These are phyloP conservation scores for Himantopus leucocephalus DNA, from an alignment of 2,113 vertebrate species.

Conservation along the genomic window DNA sequence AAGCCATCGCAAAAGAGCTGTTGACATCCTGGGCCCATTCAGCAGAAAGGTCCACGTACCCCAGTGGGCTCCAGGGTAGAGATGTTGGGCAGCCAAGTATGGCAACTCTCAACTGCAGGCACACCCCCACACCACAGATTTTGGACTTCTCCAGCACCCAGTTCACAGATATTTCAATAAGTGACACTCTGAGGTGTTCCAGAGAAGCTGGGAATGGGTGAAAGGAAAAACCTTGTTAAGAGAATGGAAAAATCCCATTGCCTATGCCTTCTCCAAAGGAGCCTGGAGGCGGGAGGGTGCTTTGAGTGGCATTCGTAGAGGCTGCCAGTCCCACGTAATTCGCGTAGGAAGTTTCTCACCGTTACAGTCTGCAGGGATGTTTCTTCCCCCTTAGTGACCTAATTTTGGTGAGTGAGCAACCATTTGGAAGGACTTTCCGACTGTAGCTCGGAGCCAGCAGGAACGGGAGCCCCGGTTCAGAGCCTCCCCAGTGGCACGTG, in stretches of 20 bases:
- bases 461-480: neutral
- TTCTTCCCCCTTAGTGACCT: constrained; percentile 51
- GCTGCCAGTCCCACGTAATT: constrained; percentile 22
- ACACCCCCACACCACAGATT: neutral
- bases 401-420: constrained; percentile 20
- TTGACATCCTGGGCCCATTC: neutral
- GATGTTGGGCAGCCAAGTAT: neutral
- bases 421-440: neutral
- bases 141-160: neutral
- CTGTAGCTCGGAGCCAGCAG: neutral
- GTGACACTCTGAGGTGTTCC: neutral
- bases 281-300: neutral
- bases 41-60: neutral
- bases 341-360: constrained; percentile 38
- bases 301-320: neutral
- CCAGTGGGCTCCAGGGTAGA: neutral
- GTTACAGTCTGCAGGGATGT: neutral
- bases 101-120: neutral
- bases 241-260: constrained; percentile 29
- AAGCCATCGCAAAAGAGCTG: neutral
- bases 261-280: neutral
- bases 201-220: neutral
- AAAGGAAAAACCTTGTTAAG: neutral
- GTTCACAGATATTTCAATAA: neutral
- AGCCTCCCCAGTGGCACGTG: fast-evolving